A percentile compares a stretch with the other conserved stretches of the same genome.
These are phyloP conservation scores for Columbina picui DNA, from an alignment of 2,113 vertebrate genomes.

Conservation along the genomic window DNA sequence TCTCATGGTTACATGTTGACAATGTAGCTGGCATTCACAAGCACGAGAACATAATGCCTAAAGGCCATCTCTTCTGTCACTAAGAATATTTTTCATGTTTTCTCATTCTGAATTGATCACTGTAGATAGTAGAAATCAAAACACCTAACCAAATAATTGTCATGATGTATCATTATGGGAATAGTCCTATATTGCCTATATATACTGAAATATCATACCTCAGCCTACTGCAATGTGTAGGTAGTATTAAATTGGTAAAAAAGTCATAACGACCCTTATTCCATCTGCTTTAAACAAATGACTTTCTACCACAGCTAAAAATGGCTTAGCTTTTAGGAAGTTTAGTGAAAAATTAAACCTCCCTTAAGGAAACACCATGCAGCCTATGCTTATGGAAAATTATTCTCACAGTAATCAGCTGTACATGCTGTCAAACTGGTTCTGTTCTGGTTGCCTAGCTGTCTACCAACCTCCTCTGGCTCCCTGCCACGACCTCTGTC, in stretches of 20 bases:
- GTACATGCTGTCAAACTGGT: constrained; percentile 73
- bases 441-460: constrained; percentile 73
- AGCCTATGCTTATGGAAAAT: constrained; percentile 52
- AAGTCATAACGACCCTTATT: background rate
- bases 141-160: background rate
- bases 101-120: background rate
- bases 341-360: constrained; percentile 45
- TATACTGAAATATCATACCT: background rate
- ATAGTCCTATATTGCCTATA: background rate
- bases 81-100: background rate
- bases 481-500: constrained; percentile 46
- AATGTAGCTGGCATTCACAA: background rate
- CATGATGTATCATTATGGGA: background rate
- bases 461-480: constrained; percentile 52
- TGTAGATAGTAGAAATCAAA: background rate
- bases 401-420: constrained; percentile 70
- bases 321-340: constrained; percentile 5
- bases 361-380: constrained; percentile 35
- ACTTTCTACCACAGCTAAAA: background rate
- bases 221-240: background rate
- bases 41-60: background rate
- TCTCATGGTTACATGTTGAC: background rate
- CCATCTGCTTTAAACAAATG: background rate
- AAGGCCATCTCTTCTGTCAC: background rate
- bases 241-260: background rate